Base-by-base conservation (phyloP, 2,113 vertebrate species). In the Sciurus niger region DNA sequence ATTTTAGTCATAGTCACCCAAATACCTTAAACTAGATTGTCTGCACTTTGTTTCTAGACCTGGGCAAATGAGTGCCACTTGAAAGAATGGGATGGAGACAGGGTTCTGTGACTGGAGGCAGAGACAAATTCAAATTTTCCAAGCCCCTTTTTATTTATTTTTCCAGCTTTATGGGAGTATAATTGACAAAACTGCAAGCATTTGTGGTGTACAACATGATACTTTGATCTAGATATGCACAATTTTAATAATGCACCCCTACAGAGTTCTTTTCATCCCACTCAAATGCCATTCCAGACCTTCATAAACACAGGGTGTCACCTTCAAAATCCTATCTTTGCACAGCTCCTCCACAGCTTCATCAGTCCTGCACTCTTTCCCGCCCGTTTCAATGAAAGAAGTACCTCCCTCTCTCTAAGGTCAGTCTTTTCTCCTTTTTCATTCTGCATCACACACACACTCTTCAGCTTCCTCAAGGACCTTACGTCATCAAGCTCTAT, bases 81-180 rank as follows among this genome's bases (percentile, higher is more conserved):
- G 67, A 92, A 22, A 90, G 51, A 95, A 58, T 58, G 55, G 6
- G 20, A 98, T 48, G n/a, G 63, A 77, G 25, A 73, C 72, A 32
- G 43, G 63, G n/a, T 51, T 96, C 88, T 79, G 48, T 76, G 73
- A 96, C n/a, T 70, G 76, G 37, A 76, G 1, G 8, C 13, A 13
- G 43, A 96, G n/a, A 89, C 40, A 90, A 94, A 87, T 46, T 93
- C 73, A 90, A 96, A 37, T 84, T 80, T 51, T 55, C 58, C 34
- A 89, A 73, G 48, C 18, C 60, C 77, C 67, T 67, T 84, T 34
- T 55, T 20, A 17, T 92, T 95, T 16, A 24, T 22, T 67, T 79
- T 73, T 79, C 13, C 20, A 74, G 32, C 17, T 74, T 74, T 90
- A 67, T 58, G 30, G 28, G 73, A 20, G n/a, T 65, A 65, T 18